Base-by-base conservation (phyloP, 1,140 invertebrate genomes). In the Drosophila chauvacae region DNA sequence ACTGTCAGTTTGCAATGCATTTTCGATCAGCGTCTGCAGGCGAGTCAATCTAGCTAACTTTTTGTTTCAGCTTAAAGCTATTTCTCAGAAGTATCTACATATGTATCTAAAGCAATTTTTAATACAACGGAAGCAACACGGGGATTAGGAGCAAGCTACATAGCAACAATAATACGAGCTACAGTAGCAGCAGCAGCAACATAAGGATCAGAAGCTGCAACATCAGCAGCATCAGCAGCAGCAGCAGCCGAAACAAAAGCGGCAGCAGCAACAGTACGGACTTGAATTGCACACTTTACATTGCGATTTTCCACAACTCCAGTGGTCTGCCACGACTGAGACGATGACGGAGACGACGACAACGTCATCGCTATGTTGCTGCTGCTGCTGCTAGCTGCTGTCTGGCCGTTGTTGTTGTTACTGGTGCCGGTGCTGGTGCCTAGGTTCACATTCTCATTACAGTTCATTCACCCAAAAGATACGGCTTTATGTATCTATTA, bases 381-480 rank as follows among this genome's bases (percentile, higher is more conserved):
- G 35, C 35, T 37, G 37, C 33, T 35, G 30, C 42, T 18, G 41
- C 42, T 44, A 82, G 81, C 77, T 80, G 66, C 77, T 84, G 47
- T 69, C 50, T 78, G 80, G 84, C 18, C 10, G 42, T 18, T 20
- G 42, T 20, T 70, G 51, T 77, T 61, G 82, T 79, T 50, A 68
- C 28, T 58, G 41, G 20, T 65, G 30, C 47, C 30, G 45, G 26
- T 66, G 65, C 33, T 45, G 37, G 47, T 60, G 66, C 71, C 79
- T 86, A 90, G 86, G 87, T 87, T 90, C 86, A 87, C 81, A 90
- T 90, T 90, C 86, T 90, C 86, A 90, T 90, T 90, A 87, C 86
- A 90, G 86, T 90, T 90, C 86, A 87, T 90, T 90, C 86, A 90
- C 86, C 86, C 87, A 91, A 82, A 88, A 84, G 85, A 85, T 90